A percentile compares a stretch with the other conserved stretches of the same genome.
These are phyloP conservation scores for Gymnoscopelus microlampas DNA, from an alignment of 2,797 vertebrate species.

Conservation along the genomic window DNA sequence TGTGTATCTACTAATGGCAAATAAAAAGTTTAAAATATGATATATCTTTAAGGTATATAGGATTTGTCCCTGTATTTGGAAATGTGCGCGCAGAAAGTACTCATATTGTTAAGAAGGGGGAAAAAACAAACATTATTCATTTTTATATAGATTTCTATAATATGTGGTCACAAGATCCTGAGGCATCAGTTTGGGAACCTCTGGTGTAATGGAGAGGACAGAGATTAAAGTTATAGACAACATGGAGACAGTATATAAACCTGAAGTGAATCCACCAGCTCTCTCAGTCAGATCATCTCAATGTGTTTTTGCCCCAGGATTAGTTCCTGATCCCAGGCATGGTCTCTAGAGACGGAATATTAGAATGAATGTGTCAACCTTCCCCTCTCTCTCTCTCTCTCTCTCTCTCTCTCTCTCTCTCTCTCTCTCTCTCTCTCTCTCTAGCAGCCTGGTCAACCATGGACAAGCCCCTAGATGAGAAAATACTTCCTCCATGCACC, in stretches of 20 bases:
- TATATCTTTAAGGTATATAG: too few species aligned
- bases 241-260: conserved; percentile 9
- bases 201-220: neutral
- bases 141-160: too few species aligned
- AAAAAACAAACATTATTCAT: too few species aligned
- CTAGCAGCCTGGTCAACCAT: conserved; percentile 27
- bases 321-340: conserved; percentile 36
- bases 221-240: neutral
- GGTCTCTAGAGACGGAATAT: conserved; percentile 29
- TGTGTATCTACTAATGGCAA: too few species aligned
- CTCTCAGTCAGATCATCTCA: conserved; percentile 30
- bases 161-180: too few species aligned
- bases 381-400: conserved; percentile 15
- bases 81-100: too few species aligned
- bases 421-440: conserved; percentile 21
- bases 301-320: conserved; percentile 49
- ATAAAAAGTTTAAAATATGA: too few species aligned
- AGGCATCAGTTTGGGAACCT: too few species aligned
- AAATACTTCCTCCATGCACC: conserved; percentile 30
- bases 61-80: too few species aligned
- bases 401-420: conserved; percentile 20
- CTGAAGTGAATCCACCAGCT: conserved; percentile 28
- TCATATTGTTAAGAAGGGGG: too few species aligned
- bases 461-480: conserved; percentile 41
- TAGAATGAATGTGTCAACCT: too few species aligned